These are phyloP conservation scores for Pollimyrus isidori DNA, from an alignment of 2,113 vertebrate species.

Conservation along the genomic window DNA sequence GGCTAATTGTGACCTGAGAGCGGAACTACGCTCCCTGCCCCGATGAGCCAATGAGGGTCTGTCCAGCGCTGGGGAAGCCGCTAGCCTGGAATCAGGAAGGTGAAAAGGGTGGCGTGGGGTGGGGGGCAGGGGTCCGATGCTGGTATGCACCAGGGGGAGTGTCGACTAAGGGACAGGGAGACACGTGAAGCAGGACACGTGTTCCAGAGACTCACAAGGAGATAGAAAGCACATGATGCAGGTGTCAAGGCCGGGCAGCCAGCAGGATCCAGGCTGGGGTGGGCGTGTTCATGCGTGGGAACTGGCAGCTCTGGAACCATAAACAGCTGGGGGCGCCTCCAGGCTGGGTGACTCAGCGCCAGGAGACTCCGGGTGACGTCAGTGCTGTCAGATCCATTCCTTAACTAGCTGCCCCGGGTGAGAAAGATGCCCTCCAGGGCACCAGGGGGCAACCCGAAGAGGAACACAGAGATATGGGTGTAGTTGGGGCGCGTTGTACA, in stretches of 20 bases:
- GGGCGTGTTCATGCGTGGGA: neutral
- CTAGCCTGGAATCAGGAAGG: neutral
- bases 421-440: slow-evolving; percentile 31
- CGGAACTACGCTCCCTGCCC: neutral
- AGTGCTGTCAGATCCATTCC: slow-evolving; percentile 47
- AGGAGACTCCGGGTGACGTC: neutral
- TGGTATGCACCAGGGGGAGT: neutral
- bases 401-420: slow-evolving; percentile 50
- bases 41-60: neutral
- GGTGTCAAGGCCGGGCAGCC: neutral
- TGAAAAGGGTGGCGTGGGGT: neutral
- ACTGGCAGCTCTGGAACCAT: neutral
- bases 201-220: neutral
- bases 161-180: too few relatives aligned
- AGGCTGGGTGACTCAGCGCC: slow-evolving; percentile 24
- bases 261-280: neutral
- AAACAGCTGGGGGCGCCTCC: slow-evolving; percentile 21
- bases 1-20: neutral
- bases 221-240: neutral
- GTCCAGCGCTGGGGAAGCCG: neutral
- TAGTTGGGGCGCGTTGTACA: neutral
- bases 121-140: slow-evolving; percentile 1
- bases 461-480: neutral
- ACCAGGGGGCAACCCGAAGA: neutral
- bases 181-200: neutral